These are phyloP conservation scores for Psittacula echo DNA, from an alignment of 2,797 vertebrate genomes.

Conservation along the genomic window DNA sequence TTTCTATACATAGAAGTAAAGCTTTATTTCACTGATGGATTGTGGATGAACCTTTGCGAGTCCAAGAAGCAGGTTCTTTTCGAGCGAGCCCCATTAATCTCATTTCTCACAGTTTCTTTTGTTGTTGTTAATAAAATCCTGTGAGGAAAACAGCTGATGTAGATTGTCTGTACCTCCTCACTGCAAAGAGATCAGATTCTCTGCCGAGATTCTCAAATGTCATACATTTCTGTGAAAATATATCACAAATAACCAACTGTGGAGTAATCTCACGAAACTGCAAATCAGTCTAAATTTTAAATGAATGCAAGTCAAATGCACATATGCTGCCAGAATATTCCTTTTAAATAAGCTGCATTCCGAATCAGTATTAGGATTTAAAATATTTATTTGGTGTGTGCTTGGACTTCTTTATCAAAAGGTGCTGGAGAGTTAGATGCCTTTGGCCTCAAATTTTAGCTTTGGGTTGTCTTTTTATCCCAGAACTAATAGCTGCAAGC, in stretches of 20 bases:
- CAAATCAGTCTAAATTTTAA: not conserved
- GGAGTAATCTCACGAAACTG: not conserved
- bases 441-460: not conserved
- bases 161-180: not conserved
- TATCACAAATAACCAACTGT: not conserved
- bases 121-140: not conserved
- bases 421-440: not conserved
- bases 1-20: not conserved
- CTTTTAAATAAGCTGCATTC: not conserved
- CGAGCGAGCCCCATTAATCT: not conserved
- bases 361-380: not conserved
- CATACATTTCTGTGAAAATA: not conserved
- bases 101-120: not conserved
- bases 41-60: not conserved
- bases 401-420: not conserved
- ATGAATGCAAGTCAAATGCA: not conserved
- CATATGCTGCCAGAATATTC: not conserved
- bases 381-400: constrained; percentile 1
- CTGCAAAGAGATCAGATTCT: not conserved
- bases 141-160: not conserved
- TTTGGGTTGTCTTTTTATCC: not conserved
- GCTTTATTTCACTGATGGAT: not conserved
- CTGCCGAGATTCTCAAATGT: not conserved
- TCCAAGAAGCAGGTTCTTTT: not conserved
- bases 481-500: not conserved